Evolutionary conservation across 2,888 invertebrate species (phyloP).

Genomic region (Harpagoxenus sublaevis): DNA sequence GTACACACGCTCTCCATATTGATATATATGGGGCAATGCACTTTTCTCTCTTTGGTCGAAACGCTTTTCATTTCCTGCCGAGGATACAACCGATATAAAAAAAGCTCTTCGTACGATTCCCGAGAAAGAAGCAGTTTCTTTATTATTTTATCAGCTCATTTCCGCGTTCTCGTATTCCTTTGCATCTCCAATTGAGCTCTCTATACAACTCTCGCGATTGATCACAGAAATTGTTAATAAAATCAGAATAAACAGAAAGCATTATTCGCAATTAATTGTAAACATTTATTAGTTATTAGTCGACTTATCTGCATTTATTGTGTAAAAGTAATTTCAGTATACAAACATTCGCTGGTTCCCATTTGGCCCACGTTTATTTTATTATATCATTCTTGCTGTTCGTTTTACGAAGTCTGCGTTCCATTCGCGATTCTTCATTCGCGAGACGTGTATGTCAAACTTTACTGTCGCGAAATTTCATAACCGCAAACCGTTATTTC

Average conservation of each 20-base stretch:
- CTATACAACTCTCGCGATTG: not conserved
- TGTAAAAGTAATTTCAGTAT: not conserved
- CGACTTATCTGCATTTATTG: not conserved
- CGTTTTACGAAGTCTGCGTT: not conserved
- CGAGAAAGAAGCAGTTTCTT: slow-evolving; percentile 18
- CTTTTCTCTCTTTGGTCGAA: slow-evolving; percentile 74
- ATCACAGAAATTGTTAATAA: slow-evolving; percentile 1
- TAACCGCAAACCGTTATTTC: slow-evolving; percentile 33
- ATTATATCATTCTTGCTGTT: not conserved
- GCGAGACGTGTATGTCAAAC: not conserved
- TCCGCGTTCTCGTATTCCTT: slow-evolving; percentile 25
- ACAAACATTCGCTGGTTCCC: not conserved
- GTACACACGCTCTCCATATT: slow-evolving; percentile 52
- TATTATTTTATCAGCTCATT: slow-evolving; percentile 37
- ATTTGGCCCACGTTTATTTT: not conserved
- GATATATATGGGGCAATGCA: slow-evolving; percentile 78
- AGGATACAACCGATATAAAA: slow-evolving; percentile 32
- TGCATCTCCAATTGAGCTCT: slow-evolving; percentile 1
- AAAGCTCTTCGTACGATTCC: slow-evolving; percentile 11
- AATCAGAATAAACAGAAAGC: not conserved
- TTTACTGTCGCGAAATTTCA: slow-evolving; percentile 42
- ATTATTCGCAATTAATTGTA: not conserved
- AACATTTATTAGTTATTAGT: too few relatives aligned
- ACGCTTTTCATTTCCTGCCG: slow-evolving; percentile 76
- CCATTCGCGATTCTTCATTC: slow-evolving; percentile 12